Percentiles rank a stretch among this genome's conserved stretches.
Conservation (phyloP, 2,113 vertebrate genomes). For the Archocentrus centrarchus region DNA sequence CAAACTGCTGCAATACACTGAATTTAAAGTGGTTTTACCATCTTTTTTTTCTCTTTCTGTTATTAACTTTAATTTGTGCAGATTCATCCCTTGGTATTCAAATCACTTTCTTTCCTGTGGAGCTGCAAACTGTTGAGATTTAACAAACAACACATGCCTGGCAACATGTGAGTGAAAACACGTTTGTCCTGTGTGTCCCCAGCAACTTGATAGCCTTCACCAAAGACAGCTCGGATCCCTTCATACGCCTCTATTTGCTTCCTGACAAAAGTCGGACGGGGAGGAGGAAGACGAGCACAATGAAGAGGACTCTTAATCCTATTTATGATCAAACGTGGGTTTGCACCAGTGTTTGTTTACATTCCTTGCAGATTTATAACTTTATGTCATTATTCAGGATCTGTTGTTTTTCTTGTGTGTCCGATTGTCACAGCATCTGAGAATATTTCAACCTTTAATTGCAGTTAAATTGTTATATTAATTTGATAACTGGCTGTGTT, state of each 20-base stretch:
- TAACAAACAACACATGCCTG: constrained; percentile 7
- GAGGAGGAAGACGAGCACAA: constrained; percentile 91
- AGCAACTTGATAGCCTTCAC: constrained; percentile 95
- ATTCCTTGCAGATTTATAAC: background rate
- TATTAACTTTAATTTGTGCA: background rate
- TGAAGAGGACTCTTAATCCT: constrained; percentile 93
- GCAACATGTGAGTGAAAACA: constrained; percentile 43
- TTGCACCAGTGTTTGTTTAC: background rate
- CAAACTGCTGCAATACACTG: background rate
- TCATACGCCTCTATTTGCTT: constrained; percentile 92
- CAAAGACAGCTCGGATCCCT: constrained; percentile 94
- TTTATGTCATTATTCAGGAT: background rate
- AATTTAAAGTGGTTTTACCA: background rate
- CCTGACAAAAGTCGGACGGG: constrained; percentile 95
- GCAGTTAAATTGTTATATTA: background rate
- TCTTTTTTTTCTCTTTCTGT: background rate
- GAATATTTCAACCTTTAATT: background rate
- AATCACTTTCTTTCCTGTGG: constrained; percentile 5
- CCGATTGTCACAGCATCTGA: background rate
- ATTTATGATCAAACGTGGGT: constrained; percentile 95
- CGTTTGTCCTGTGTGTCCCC: constrained; percentile 42
- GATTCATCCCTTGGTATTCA: background rate
- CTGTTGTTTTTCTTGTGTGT: background rate
- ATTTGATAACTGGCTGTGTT: background rate
- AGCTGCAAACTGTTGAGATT: background rate